phyloP scores from a whole-genome alignment of 1,140 invertebrate species.

The Drosophila dunni region DNA sequence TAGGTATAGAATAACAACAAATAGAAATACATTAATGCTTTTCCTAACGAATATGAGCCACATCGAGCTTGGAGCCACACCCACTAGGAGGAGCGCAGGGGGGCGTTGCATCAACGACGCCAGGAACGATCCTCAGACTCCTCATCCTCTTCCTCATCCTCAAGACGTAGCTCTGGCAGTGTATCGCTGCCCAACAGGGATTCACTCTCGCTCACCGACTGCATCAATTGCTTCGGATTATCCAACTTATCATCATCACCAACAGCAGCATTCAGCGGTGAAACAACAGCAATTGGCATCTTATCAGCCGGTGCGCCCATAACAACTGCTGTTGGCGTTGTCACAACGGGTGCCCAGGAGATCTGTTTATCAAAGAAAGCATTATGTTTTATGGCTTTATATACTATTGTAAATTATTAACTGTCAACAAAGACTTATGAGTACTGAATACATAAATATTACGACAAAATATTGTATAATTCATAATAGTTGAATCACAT shows the following conservation, averaged over 20 bases:
- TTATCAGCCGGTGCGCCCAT: constrained; percentile 72
- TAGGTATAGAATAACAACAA: constrained; percentile 78
- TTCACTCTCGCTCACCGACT: constrained; percentile 73
- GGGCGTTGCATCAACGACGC: constrained; percentile 82
- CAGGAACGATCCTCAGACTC: constrained; percentile 84
- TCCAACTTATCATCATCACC: constrained; percentile 34
- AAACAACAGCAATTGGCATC: constrained; percentile 6
- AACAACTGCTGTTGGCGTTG: constrained; percentile 38
- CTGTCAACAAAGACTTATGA: no score
- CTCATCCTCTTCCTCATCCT: constrained; percentile 84
- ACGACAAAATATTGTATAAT: no score
- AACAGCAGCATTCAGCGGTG: constrained; percentile 15
- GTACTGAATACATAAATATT: no score
- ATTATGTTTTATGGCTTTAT: no score
- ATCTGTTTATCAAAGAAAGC: constrained; percentile 48
- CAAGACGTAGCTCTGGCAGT: constrained; percentile 78
- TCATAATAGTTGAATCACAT: no score
- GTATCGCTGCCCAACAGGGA: constrained; percentile 72
- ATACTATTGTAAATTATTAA: no score
- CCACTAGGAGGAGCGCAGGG: constrained; percentile 42
- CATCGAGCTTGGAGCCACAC: constrained; percentile 34
- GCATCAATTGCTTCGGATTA: constrained; percentile 63
- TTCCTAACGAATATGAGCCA: constrained; percentile 63
- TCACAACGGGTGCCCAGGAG: constrained; percentile 78
- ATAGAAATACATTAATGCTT: constrained; percentile 63